Conservation (phyloP, 2,113 vertebrate species). For the Otolemur garnettii region DNA sequence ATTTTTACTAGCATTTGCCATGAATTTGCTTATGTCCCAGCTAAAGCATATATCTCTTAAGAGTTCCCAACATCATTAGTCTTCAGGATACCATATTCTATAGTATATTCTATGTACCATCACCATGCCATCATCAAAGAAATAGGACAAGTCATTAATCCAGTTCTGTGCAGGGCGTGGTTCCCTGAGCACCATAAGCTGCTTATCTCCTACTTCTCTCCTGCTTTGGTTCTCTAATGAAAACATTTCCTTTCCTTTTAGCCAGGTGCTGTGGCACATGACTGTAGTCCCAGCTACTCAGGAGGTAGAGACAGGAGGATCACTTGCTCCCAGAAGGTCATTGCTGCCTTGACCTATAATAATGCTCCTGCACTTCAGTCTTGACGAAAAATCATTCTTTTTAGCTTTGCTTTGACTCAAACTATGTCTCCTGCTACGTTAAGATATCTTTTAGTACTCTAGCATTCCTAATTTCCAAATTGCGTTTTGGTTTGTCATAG, state of each 20-base stretch:
- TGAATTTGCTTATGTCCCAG: slow-evolving; percentile 31
- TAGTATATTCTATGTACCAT: not conserved
- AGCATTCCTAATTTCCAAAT: not conserved
- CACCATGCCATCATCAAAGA: not conserved
- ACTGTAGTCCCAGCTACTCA: too few relatives aligned
- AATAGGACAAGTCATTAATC: not conserved
- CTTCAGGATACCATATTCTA: not conserved
- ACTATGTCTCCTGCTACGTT: not conserved
- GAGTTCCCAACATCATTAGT: not conserved
- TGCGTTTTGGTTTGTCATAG: not conserved
- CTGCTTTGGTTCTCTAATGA: not conserved
- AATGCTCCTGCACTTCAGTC: too few relatives aligned
- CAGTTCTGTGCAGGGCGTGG: not conserved
- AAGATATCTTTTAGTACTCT: slow-evolving; percentile 55
- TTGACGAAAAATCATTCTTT: not conserved
- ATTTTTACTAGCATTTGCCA: not conserved
- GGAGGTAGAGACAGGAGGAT: too few relatives aligned
- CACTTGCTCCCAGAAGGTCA: too few relatives aligned
- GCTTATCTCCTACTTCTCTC: not conserved
- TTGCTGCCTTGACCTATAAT: too few relatives aligned
- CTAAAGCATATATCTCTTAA: slow-evolving; percentile 5
- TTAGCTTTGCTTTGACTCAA: slow-evolving; percentile 27
- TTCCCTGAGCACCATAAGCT: not conserved
- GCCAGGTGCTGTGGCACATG: too few relatives aligned
- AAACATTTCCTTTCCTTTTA: not conserved